These are phyloP conservation scores for Phoenicopterus ruber DNA, from an alignment of 2,113 vertebrate species.

Conservation along the genomic window DNA sequence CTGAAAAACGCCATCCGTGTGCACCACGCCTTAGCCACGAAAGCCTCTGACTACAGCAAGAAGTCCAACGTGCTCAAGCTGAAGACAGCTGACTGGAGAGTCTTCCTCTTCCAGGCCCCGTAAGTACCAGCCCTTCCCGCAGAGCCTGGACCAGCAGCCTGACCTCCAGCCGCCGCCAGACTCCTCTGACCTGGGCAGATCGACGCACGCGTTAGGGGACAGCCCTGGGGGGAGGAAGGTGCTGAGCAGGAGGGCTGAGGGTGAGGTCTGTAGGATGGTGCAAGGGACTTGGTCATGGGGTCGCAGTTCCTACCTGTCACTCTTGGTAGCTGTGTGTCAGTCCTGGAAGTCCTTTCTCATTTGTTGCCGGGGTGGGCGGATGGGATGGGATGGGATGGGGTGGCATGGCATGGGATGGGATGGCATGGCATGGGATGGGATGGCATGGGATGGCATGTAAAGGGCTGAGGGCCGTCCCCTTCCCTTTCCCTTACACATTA, in stretches of 20 bases:
- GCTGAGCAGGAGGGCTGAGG: background rate
- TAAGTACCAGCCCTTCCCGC: constrained; percentile 65
- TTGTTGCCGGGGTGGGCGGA: background rate
- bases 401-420: no score
- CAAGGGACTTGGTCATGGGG: background rate
- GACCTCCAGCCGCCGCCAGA: background rate
- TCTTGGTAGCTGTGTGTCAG: background rate
- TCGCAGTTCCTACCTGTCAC: background rate
- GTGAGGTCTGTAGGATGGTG: background rate
- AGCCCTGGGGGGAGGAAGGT: background rate
- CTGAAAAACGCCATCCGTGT: constrained; percentile 93
- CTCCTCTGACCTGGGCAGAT: background rate
- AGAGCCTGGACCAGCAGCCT: background rate
- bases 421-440: no score
- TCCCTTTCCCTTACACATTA: no score
- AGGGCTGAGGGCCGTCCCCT: no score
- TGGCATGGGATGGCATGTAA: no score
- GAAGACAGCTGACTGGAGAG: constrained; percentile 97
- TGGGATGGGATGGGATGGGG: no score
- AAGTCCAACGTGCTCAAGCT: constrained; percentile 92
- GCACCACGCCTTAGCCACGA: constrained; percentile 92
- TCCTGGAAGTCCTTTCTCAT: background rate
- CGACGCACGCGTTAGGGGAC: fast-evolving
- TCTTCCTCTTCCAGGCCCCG: constrained; percentile 95
- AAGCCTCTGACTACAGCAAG: constrained; percentile 96